A percentile compares a stretch with the other conserved stretches of the same genome.
These are phyloP conservation scores for Sinocyclocheilus maitianheensis DNA, from an alignment of 2,113 vertebrate genomes.

Conservation along the genomic window DNA sequence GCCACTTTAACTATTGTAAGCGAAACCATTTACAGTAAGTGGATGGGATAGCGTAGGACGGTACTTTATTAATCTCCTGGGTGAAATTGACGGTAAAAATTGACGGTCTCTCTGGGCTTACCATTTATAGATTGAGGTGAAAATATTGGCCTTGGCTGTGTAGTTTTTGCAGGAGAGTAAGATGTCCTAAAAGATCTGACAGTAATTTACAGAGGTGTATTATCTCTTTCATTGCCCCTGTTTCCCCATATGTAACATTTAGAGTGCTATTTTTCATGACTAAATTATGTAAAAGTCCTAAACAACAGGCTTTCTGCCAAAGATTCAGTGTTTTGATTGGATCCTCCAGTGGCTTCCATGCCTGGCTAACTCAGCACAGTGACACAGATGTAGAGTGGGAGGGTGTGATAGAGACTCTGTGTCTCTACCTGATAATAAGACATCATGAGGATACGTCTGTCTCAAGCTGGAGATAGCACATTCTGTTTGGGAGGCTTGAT, in stretches of 20 bases:
- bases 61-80: conserved; percentile 3
- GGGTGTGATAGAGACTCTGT: conserved; percentile 46
- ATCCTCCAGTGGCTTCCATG: conserved; percentile 36
- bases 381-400: conserved; percentile 60
- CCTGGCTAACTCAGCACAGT: conserved; percentile 42
- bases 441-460: conserved; percentile 46
- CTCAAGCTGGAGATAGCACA: conserved; percentile 42
- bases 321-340: conserved; percentile 25
- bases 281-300: conserved; percentile 38
- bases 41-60: background rate
- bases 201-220: background rate
- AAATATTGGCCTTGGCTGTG: conserved; percentile 12
- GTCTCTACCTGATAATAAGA: conserved; percentile 47
- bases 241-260: conserved; percentile 6
- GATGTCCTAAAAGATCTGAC: background rate
- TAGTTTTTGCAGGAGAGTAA: background rate
- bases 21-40: conserved; percentile 9
- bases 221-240: conserved; percentile 12
- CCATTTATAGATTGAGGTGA: background rate
- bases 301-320: conserved; percentile 37
- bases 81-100: background rate
- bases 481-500: conserved; percentile 46
- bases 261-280: conserved; percentile 18
- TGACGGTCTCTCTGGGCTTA: too few species aligned
- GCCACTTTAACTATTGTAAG: background rate